A percentile compares a stretch with the other conserved stretches of the same genome.
These are phyloP conservation scores for Xenus cinereus DNA, from an alignment of 2,113 vertebrate species.

Conservation along the genomic window DNA sequence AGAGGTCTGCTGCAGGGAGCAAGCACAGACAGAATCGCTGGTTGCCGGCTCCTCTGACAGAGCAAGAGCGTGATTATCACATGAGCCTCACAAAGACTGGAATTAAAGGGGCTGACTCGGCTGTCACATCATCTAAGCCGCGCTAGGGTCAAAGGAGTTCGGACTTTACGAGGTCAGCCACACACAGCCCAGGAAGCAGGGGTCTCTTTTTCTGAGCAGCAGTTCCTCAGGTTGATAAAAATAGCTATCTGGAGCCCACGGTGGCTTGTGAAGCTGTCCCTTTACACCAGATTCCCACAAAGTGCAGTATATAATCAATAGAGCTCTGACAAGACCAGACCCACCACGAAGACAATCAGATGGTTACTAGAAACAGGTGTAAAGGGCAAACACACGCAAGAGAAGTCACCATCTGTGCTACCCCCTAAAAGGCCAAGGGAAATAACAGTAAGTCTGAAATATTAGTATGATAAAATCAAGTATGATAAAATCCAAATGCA, in stretches of 20 bases:
- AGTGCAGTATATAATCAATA: neutral
- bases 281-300: neutral
- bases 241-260: neutral
- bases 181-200: neutral
- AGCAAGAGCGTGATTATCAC: conserved; percentile 63
- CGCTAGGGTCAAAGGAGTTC: conserved; percentile 33
- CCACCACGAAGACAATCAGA: neutral
- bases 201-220: conserved; percentile 18
- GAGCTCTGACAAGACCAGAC: neutral
- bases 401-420: neutral
- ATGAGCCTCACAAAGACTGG: conserved; percentile 55
- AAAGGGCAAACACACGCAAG: neutral
- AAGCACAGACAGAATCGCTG: conserved; percentile 13
- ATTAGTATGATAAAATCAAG: neutral
- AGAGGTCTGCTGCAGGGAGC: conserved; percentile 54
- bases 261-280: neutral
- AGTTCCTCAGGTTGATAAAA: conserved; percentile 21
- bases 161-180: conserved; percentile 10
- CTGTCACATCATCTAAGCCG: conserved; percentile 52
- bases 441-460: neutral
- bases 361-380: neutral
- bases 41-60: conserved; percentile 41
- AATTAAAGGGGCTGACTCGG: conserved; percentile 62
- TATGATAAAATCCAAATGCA: neutral
- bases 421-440: neutral